A percentile compares a stretch with the other conserved stretches of the same genome.
These are phyloP conservation scores for Delphinapterus leucas DNA, from an alignment of 2,113 vertebrate genomes.

Conservation along the genomic window DNA sequence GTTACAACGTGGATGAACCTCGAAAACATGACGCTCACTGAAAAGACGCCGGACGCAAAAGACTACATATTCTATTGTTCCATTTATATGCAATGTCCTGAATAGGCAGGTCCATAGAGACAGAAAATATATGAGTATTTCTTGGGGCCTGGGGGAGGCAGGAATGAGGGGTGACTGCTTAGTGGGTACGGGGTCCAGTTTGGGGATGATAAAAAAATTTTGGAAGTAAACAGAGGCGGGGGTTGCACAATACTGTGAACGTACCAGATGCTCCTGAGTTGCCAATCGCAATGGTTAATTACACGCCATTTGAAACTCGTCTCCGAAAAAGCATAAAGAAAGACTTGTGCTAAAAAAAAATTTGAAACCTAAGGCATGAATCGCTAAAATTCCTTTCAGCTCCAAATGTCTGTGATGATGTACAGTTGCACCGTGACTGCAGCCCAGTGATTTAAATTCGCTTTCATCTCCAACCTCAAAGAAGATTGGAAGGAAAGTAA, in stretches of 20 bases:
- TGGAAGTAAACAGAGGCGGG: rapidly evolving
- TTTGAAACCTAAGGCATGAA: rapidly evolving
- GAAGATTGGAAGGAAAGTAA: neutral
- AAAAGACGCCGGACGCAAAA: too few species aligned
- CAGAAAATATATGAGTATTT: neutral
- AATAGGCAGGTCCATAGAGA: neutral
- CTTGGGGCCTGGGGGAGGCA: neutral
- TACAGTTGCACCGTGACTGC: rapidly evolving
- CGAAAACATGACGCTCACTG: too few species aligned
- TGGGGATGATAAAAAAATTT: neutral
- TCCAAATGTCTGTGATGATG: neutral
- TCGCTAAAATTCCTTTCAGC: neutral
- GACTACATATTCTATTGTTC: neutral
- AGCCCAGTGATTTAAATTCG: neutral
- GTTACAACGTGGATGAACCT: too few species aligned
- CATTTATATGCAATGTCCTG: neutral
- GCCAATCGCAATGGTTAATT: neutral
- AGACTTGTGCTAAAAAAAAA: neutral
- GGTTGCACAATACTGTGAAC: rapidly evolving
- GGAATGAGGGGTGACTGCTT: too few species aligned
- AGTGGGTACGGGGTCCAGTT: neutral
- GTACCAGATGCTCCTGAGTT: too few species aligned
- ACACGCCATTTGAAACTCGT: neutral
- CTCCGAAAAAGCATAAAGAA: neutral
- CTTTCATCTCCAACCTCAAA: neutral